A percentile compares a stretch with the other conserved stretches of the same genome.
Conservation (phyloP, 2,888 invertebrate species). For the Cryptus viduatorius region DNA sequence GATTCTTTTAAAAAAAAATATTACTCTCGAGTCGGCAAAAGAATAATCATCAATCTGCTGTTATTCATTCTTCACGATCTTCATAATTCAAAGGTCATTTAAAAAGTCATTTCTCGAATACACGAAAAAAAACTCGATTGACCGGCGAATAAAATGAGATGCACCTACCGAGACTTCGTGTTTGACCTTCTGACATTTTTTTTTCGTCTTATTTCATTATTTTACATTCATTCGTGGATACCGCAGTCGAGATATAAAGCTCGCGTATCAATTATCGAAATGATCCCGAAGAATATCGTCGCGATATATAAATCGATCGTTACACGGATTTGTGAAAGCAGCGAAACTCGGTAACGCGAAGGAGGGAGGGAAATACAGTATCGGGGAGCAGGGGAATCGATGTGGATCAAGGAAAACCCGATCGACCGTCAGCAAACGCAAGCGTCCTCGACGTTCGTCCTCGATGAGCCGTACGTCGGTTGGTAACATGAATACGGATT, state of each 20-base stretch:
- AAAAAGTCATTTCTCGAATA: background rate
- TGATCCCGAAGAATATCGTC: constrained; percentile 44
- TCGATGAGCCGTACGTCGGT: constrained; percentile 47
- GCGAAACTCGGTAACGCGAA: constrained; percentile 6
- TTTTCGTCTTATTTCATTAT: background rate
- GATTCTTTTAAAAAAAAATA: background rate
- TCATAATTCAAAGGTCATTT: background rate
- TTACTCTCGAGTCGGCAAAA: no score
- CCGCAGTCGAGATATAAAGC: constrained; percentile 14
- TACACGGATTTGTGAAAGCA: constrained; percentile 7
- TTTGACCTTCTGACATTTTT: constrained; percentile 41
- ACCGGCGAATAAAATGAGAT: background rate
- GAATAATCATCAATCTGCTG: no score
- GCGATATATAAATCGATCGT: constrained; percentile 46
- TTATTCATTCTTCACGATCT: no score
- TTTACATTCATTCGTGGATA: constrained; percentile 10
- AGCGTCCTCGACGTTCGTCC: constrained; percentile 57
- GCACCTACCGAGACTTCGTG: constrained; percentile 2
- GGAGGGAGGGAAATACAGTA: background rate
- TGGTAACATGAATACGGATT: constrained; percentile 28
- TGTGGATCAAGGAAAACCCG: constrained; percentile 66
- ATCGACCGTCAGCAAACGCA: constrained; percentile 22
- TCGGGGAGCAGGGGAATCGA: constrained; percentile 31
- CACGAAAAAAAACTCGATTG: constrained; percentile 5
- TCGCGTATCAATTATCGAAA: constrained; percentile 52